phyloP scores from a whole-genome alignment of 2,888 invertebrate genomes.

The Thelaira solivaga region DNA sequence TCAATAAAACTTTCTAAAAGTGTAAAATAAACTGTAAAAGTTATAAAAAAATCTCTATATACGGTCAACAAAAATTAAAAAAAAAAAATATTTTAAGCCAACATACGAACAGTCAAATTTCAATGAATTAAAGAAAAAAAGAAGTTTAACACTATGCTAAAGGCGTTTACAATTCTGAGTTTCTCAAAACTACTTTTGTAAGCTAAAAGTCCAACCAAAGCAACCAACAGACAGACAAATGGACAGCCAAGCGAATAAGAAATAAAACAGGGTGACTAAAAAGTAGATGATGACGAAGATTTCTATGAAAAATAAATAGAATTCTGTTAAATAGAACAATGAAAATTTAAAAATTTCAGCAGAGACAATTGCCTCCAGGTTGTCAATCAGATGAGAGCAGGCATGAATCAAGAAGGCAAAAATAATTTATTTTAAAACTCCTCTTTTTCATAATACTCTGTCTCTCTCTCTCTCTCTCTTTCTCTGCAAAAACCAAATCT shows the following conservation, averaged over 20 bases:
- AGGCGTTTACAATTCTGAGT: slow-evolving; percentile 42
- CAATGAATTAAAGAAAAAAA: slow-evolving; percentile 16
- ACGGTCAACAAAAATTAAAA: slow-evolving; percentile 11
- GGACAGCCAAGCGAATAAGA: background rate
- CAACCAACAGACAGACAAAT: background rate
- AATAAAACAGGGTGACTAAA: slow-evolving; percentile 15
- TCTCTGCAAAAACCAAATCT: too few relatives aligned
- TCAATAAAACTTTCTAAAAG: slow-evolving; percentile 63
- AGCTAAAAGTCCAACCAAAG: background rate
- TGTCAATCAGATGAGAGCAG: too few relatives aligned
- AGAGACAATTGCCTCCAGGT: too few relatives aligned
- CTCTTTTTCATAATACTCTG: too few relatives aligned
- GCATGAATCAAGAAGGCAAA: too few relatives aligned
- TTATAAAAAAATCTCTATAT: slow-evolving; percentile 45
- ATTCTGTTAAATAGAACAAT: too few relatives aligned
- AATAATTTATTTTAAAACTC: too few relatives aligned
- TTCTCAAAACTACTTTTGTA: slow-evolving; percentile 30
- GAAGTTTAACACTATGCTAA: slow-evolving; percentile 29
- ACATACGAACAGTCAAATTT: slow-evolving; percentile 19
- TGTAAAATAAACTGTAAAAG: slow-evolving; percentile 55
- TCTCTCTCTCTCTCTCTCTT: too few relatives aligned
- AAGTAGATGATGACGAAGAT: too few relatives aligned
- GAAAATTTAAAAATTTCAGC: too few relatives aligned
- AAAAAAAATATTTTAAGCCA: slow-evolving; percentile 23
- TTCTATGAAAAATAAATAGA: too few relatives aligned